Percentiles rank a stretch among this genome's conserved stretches.
Evolutionary conservation across 2,888 invertebrate genomes (phyloP).

Genomic region (Megalurothrips usitatus): DNA sequence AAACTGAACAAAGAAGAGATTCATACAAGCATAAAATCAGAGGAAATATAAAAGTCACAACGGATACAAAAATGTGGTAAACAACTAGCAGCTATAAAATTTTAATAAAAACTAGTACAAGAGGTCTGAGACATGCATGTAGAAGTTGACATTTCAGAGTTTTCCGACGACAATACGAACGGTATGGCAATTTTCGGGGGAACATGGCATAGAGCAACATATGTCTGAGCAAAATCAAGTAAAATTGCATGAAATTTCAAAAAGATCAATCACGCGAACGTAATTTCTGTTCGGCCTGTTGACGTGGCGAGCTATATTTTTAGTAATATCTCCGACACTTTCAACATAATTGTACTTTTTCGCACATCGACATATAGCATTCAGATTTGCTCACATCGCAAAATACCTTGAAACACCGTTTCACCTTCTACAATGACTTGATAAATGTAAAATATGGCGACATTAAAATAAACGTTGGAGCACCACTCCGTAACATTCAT

Average conservation of each 20-base stretch:
- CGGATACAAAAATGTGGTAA: neutral
- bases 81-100: neutral
- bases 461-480: constrained; percentile 33
- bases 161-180: neutral
- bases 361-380: constrained; percentile 10
- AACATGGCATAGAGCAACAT: neutral
- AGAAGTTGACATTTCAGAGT: neutral
- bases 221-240: neutral
- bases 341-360: neutral
- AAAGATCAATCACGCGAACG: constrained; percentile 11
- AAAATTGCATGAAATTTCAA: constrained; percentile 15
- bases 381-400: constrained; percentile 29
- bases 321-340: constrained; percentile 18
- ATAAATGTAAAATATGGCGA: constrained; percentile 41
- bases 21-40: too few relatives aligned
- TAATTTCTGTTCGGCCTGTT: constrained; percentile 35
- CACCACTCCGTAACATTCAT: constrained; percentile 33
- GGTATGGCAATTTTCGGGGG: neutral
- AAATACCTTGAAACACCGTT: constrained; percentile 37
- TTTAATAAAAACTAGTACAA: neutral
- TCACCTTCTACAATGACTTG: constrained; percentile 30
- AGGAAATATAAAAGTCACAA: too few relatives aligned
- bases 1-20: too few relatives aligned
- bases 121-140: neutral
- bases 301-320: constrained; percentile 39